These are phyloP conservation scores for Sandelia bainsii DNA, from an alignment of 2,797 vertebrate species.

Conservation along the genomic window DNA sequence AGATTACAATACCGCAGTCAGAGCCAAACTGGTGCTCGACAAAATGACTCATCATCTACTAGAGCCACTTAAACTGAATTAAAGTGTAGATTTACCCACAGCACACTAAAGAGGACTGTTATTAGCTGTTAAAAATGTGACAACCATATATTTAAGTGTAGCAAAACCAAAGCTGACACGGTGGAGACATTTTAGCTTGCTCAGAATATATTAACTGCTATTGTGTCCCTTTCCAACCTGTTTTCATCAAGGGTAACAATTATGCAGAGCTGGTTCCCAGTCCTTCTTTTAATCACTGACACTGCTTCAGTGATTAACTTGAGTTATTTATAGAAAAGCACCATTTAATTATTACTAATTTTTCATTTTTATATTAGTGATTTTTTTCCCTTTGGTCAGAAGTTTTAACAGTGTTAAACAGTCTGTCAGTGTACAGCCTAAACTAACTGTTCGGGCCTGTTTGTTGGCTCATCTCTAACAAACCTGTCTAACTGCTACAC, in stretches of 20 bases:
- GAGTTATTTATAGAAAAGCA: background rate
- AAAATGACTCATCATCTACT: conserved; percentile 8
- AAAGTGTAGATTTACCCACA: conserved; percentile 4
- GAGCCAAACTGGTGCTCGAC: background rate
- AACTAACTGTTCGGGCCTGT: background rate
- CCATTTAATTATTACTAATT: background rate
- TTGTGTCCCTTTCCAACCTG: background rate
- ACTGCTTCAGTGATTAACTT: background rate
- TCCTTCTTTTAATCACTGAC: background rate
- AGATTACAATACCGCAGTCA: background rate
- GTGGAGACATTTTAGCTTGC: background rate
- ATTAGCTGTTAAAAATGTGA: background rate
- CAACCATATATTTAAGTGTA: background rate
- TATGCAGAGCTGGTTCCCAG: too few species aligned
- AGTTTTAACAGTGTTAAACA: too few species aligned
- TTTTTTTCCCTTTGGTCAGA: background rate
- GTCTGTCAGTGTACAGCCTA: background rate
- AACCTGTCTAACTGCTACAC: conserved; percentile 62
- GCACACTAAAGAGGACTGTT: background rate
- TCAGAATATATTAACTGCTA: background rate
- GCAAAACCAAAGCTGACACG: background rate
- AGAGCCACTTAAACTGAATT: conserved; percentile 11
- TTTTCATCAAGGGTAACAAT: background rate
- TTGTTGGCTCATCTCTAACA: conserved; percentile 10
- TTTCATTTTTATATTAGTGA: background rate